Base-by-base conservation (phyloP, 2,888 invertebrate genomes). In the Nowickia ferox region DNA sequence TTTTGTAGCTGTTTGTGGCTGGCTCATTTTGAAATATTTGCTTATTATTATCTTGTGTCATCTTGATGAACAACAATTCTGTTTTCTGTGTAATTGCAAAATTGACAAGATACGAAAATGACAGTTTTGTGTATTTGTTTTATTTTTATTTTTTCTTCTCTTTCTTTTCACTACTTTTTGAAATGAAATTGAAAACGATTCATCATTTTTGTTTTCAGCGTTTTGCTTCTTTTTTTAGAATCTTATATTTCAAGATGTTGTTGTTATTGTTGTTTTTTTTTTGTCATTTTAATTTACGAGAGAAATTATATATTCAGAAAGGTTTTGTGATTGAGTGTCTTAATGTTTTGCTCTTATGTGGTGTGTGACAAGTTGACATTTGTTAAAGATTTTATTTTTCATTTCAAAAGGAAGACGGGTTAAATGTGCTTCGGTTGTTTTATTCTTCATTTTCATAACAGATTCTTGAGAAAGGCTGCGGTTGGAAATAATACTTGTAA, bases 161-260 rank as follows among this genome's bases (percentile, higher is more conserved):
- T 83, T 69, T 42, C 22, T 71, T 57, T 83, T 76, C 48, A 68
- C 69, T 81, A 51, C 42, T 61, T 75, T 74, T 75, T 69, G 40
- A 84, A 84, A 79, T 57, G 79, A 84, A 79, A 84, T 61, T 79
- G 84, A 84, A 84, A 84, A 84, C 84, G 80, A 80, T 84, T 80
- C 80, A 84, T 81, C 84, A 84, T 84, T 71, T 76, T 38, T 77
- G 40, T 71, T 80, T 48, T 72, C 59, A 72, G 15, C 48, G 53
- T 68, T 74, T 57, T 8, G 46, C 44, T 80, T 38, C 38, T 55
- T 63, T 75, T n/a, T 66, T 59, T 44, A 59, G 69, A 82, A 78
- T 78, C 74, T 75, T 74, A 78, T 66, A 74, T 71, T 82, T 82
- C 75, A 75, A 68, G 85, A 77, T 77, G 66, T 68, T 69, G 66